Conservation (phyloP, 1,140 invertebrate species). For the Lerema accius region DNA sequence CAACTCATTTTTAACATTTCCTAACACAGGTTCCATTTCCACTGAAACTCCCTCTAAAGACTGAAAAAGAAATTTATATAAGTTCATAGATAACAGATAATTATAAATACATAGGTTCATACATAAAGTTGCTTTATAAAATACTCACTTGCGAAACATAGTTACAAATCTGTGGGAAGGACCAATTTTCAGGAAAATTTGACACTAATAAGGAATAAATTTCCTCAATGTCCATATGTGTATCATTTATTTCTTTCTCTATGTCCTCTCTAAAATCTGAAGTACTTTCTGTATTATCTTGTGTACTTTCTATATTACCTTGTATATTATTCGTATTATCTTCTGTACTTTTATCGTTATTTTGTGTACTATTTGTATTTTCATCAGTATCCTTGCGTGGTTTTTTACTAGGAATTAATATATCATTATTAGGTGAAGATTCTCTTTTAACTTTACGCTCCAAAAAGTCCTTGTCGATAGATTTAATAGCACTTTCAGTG, state of each 20-base stretch:
- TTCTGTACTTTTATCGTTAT: too few relatives aligned
- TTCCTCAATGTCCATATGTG: background rate
- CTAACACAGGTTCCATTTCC: background rate
- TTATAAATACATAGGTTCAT: too few relatives aligned
- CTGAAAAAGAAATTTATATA: background rate
- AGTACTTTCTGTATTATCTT: background rate
- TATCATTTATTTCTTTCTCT: background rate
- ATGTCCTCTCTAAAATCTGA: background rate
- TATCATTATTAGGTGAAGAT: too few relatives aligned
- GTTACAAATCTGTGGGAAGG: constrained; percentile 1
- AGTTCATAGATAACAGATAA: too few relatives aligned
- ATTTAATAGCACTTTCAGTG: too few relatives aligned
- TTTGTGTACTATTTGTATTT: too few relatives aligned
- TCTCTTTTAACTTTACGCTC: background rate
- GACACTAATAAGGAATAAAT: constrained; percentile 1
- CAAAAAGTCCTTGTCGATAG: background rate
- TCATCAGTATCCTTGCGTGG: too few relatives aligned
- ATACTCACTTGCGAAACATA: background rate
- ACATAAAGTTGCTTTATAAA: too few relatives aligned
- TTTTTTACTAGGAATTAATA: too few relatives aligned
- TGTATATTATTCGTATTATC: too few relatives aligned
- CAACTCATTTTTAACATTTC: constrained; percentile 20
- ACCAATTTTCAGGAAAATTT: background rate
- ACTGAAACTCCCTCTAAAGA: background rate
- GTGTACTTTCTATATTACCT: too few relatives aligned